Conservation (phyloP, 2,113 vertebrate species). For the Ictidomys tridecemlineatus region DNA sequence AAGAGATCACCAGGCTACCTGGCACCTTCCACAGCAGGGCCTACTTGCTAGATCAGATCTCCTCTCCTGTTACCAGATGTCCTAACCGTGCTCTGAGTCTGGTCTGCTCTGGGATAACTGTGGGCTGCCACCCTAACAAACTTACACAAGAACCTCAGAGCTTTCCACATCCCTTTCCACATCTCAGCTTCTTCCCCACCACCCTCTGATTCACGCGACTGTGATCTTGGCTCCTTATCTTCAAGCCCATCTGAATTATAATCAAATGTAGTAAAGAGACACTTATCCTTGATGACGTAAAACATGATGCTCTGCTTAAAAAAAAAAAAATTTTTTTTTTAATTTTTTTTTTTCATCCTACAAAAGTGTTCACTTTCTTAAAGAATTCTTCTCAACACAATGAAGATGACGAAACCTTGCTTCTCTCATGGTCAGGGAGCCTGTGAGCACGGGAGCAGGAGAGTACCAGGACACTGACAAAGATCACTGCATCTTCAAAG, state of each 20-base stretch:
- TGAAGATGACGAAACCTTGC: background rate
- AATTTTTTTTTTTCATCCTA: background rate
- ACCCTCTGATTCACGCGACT: background rate
- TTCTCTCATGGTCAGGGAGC: background rate
- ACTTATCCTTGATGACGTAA: background rate
- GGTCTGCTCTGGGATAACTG: background rate
- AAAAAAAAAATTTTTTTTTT: background rate
- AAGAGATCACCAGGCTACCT: background rate
- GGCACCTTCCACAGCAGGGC: background rate
- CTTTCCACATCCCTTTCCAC: background rate
- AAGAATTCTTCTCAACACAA: conserved; percentile 36
- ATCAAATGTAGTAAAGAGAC: background rate
- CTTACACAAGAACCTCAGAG: background rate
- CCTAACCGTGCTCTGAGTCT: background rate
- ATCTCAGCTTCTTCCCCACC: background rate
- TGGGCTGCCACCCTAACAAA: background rate
- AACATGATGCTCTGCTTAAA: background rate
- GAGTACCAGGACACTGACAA: background rate
- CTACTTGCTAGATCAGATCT: background rate
- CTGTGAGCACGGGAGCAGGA: background rate
- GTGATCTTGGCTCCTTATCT: background rate
- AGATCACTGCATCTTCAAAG: background rate
- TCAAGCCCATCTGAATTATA: background rate
- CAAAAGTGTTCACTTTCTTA: background rate
- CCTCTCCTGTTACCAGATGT: background rate